Conservation (phyloP, 2,888 invertebrate genomes). For the Liodrosophila aerea region DNA sequence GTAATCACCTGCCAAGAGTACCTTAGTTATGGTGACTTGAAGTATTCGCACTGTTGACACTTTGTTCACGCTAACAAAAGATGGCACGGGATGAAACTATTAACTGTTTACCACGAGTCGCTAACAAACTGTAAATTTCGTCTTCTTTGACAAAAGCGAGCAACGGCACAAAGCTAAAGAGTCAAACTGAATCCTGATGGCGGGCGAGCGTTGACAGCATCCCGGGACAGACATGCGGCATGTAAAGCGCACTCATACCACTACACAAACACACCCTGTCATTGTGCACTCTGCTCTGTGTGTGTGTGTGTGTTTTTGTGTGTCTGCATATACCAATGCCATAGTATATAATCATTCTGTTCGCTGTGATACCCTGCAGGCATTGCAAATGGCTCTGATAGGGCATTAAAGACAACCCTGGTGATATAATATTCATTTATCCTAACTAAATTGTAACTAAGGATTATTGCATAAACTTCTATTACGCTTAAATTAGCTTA, state of each 20-base stretch:
- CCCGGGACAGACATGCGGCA: slow-evolving; percentile 1
- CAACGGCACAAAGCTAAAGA: slow-evolving; percentile 69
- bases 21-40: too few species aligned
- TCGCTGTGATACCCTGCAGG: not conserved
- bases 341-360: slow-evolving; percentile 39
- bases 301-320: slow-evolving; percentile 13
- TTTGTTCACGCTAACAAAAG: slow-evolving; percentile 52
- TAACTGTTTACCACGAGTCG: slow-evolving; percentile 45
- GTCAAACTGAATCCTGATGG: slow-evolving; percentile 75
- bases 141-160: slow-evolving; percentile 40
- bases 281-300: slow-evolving; percentile 10
- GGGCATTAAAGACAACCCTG: too few species aligned
- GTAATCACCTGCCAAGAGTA: slow-evolving; percentile 25
- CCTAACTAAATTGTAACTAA: too few species aligned
- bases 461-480: too few species aligned
- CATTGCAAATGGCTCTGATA: too few species aligned
- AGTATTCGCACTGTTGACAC: slow-evolving; percentile 23
- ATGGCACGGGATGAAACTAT: slow-evolving; percentile 13
- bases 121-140: slow-evolving; percentile 41
- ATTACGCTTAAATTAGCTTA: too few species aligned
- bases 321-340: slow-evolving; percentile 24
- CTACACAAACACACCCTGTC: slow-evolving; percentile 44
- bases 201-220: slow-evolving; percentile 45
- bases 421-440: too few species aligned
- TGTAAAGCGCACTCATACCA: slow-evolving; percentile 15